phyloP scores from a whole-genome alignment of 2,888 invertebrate genomes.

The Mimachlamys varia region DNA sequence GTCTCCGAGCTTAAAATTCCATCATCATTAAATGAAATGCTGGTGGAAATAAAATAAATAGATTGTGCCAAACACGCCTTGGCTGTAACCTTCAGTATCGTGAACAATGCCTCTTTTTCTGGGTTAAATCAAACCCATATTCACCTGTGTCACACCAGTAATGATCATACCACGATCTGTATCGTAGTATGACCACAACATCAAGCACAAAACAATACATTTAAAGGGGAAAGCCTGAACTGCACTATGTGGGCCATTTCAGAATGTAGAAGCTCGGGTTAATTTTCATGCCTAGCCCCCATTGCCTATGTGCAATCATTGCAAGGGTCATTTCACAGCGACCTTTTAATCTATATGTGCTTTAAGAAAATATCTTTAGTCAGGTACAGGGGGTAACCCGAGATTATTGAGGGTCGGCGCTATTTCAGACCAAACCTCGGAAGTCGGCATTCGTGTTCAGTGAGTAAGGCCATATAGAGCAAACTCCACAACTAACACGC shows the following conservation, averaged over 20 bases:
- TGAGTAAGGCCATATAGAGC: constrained; percentile 18
- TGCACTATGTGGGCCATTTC: constrained; percentile 22
- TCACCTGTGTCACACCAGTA: constrained; percentile 18
- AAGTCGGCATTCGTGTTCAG: constrained; percentile 31
- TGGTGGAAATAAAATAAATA: constrained; percentile 18
- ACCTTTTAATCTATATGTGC: constrained; percentile 33
- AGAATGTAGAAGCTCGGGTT: constrained; percentile 26
- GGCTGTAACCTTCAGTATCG: neutral
- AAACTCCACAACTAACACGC: neutral
- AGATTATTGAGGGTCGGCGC: constrained; percentile 13
- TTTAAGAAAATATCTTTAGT: constrained; percentile 29
- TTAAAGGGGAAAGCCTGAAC: neutral
- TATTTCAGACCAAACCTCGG: constrained; percentile 29
- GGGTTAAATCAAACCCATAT: neutral
- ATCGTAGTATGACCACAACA: constrained; percentile 29
- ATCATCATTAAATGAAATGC: neutral
- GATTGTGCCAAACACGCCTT: constrained; percentile 9
- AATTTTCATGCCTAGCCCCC: constrained; percentile 32
- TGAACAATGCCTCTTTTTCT: constrained; percentile 31
- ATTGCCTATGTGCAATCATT: constrained; percentile 34
- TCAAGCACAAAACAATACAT: constrained; percentile 16
- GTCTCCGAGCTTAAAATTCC: neutral
- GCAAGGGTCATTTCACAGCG: constrained; percentile 31
- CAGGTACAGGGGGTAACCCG: constrained; percentile 28
- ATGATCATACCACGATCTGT: neutral